phyloP scores from a whole-genome alignment of 1,140 invertebrate species.

The Eriosoma lanigerum region DNA sequence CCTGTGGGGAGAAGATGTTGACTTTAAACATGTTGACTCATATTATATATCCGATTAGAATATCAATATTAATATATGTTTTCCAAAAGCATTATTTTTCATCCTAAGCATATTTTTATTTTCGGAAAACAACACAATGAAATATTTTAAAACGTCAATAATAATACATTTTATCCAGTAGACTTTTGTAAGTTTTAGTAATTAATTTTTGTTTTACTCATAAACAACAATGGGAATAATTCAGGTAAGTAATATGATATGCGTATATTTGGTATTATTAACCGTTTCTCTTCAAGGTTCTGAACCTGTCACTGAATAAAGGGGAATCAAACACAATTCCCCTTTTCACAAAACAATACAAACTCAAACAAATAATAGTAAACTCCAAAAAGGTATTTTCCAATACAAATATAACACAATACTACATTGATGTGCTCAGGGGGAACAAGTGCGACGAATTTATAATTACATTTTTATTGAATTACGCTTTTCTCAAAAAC shows the following conservation, averaged over 20 bases:
- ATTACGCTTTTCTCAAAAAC: not conserved
- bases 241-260: not conserved
- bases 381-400: not conserved
- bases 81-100: no score
- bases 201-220: not conserved
- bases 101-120: not conserved
- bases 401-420: not conserved
- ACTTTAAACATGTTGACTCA: no score
- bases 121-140: not conserved
- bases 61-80: no score
- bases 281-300: not conserved
- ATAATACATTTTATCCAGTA: not conserved
- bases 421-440: not conserved
- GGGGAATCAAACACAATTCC: not conserved
- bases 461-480: conserved; percentile 9
- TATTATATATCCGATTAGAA: no score
- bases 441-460: not conserved
- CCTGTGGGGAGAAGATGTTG: no score
- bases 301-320: conserved; percentile 35
- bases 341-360: not conserved
- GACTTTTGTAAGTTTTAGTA: not conserved
- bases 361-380: conserved; percentile 1
- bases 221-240: conserved; percentile 4
- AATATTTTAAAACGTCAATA: not conserved
- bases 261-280: not conserved